Conservation (phyloP, 1,140 invertebrate species). For the Zaprionus gabonicus region DNA sequence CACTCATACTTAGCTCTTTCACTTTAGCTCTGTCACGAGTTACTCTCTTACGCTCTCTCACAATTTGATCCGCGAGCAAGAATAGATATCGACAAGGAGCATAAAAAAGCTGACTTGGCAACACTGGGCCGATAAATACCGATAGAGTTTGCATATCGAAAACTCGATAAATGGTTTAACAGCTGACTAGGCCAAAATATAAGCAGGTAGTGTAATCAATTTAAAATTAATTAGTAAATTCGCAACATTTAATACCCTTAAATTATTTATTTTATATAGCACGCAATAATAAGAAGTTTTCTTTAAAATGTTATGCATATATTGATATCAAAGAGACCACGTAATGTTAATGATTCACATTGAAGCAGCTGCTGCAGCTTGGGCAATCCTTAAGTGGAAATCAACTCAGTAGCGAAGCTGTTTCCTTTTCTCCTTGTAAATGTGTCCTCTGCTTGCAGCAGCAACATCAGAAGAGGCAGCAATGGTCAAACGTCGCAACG, state of each 20-base stretch:
- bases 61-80: not conserved
- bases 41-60: not conserved
- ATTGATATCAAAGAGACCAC: not conserved
- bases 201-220: not conserved
- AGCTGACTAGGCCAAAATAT: not conserved
- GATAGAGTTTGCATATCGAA: not conserved
- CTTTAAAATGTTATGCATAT: not conserved
- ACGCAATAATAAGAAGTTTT: not conserved
- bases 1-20: not conserved
- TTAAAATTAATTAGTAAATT: too few relatives aligned
- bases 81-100: not conserved
- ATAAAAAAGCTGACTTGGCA: too few relatives aligned
- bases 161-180: not conserved
- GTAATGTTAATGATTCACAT: not conserved
- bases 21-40: not conserved
- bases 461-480: slow-evolving; percentile 15
- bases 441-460: slow-evolving; percentile 38
- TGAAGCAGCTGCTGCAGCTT: not conserved
- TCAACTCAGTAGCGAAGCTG: not conserved
- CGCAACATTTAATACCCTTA: too few relatives aligned
- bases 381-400: not conserved
- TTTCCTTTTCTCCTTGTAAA: slow-evolving; percentile 9
- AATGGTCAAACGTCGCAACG: slow-evolving; percentile 62
- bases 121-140: not conserved
- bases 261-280: not conserved